Evolutionary conservation across 1,140 invertebrate genomes (phyloP).

Genomic region (Rhagoletis pomonella): DNA sequence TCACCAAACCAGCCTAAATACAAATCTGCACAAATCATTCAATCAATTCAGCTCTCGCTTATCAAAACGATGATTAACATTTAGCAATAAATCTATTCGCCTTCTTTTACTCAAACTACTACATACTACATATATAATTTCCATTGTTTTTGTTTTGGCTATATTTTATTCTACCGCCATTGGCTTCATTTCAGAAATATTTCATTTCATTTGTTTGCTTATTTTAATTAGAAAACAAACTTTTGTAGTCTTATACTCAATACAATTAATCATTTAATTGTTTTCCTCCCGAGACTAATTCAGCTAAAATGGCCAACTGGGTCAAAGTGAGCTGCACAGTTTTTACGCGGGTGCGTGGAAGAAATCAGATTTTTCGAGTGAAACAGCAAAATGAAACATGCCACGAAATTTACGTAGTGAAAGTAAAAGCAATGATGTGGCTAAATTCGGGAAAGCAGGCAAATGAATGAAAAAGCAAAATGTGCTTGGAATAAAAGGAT

Average conservation of each 20-base stretch:
- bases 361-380: background rate
- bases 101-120: background rate
- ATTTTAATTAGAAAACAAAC: conserved; percentile 46
- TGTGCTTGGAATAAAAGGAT: background rate
- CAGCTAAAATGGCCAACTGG: conserved; percentile 15
- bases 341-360: background rate
- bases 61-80: background rate
- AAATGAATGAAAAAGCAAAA: background rate
- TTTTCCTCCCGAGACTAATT: background rate
- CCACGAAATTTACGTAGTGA: background rate
- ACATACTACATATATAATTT: background rate
- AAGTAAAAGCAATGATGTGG: background rate
- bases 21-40: too few relatives aligned
- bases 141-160: background rate
- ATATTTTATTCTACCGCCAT: too few relatives aligned
- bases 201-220: conserved; percentile 8
- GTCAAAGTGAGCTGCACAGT: background rate
- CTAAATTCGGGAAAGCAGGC: background rate
- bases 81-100: too few relatives aligned
- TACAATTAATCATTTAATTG: conserved; percentile 51
- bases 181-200: background rate
- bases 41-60: too few relatives aligned
- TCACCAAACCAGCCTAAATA: too few relatives aligned
- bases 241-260: background rate
- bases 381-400: background rate